phyloP scores from a whole-genome alignment of 1,140 invertebrate species.

The Trypoxylus dichotomus region DNA sequence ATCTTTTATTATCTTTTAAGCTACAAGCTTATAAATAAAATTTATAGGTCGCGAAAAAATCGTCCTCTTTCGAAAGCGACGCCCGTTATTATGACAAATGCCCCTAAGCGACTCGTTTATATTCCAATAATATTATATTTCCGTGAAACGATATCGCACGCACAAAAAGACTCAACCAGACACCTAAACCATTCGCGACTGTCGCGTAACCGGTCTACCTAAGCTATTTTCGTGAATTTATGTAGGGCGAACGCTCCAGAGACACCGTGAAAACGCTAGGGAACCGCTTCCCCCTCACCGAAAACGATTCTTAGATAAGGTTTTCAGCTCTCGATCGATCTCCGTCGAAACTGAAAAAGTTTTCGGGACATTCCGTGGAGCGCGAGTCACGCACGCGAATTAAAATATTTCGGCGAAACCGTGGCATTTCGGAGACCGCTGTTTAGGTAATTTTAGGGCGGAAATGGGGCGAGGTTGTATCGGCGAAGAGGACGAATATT shows the following conservation, averaged over 20 bases:
- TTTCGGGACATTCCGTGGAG: neutral
- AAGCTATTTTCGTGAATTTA: neutral
- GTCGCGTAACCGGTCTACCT: neutral
- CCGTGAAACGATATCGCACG: neutral
- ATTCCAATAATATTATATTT: conserved; percentile 5
- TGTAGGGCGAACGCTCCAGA: neutral
- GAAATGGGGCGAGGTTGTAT: neutral
- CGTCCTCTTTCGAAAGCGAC: no score
- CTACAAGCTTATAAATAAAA: no score
- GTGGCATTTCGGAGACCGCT: neutral
- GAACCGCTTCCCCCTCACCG: neutral
- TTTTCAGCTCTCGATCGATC: neutral
- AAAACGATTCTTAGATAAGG: neutral
- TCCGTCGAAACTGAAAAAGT: neutral
- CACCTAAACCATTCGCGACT: neutral
- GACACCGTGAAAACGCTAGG: no score
- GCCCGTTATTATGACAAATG: neutral
- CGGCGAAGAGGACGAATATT: neutral
- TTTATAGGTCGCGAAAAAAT: no score
- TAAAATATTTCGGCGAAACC: neutral
- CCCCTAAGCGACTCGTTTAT: neutral
- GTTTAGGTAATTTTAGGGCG: neutral
- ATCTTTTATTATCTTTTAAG: no score
- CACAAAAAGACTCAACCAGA: neutral
- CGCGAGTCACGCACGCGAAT: neutral